Evolutionary conservation across 1,140 invertebrate genomes (phyloP).

Genomic region (Scaptomyza montana): DNA sequence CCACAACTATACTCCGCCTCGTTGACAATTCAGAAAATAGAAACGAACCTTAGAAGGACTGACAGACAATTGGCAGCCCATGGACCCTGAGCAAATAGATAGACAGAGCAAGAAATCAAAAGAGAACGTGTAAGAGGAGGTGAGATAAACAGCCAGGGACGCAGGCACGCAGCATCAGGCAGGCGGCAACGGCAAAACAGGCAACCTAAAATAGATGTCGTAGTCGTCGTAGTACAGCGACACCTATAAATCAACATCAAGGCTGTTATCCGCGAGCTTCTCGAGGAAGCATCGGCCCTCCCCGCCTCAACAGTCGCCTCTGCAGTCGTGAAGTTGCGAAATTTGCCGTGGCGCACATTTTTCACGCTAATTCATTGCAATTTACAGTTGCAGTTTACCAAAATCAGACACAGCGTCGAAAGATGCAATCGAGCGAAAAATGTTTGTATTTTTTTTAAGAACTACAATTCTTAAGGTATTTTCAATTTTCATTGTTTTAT

Average conservation of each 20-base stretch:
- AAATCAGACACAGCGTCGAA: conserved; percentile 49
- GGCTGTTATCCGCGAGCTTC: conserved; percentile 73
- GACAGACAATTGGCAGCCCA: conserved; percentile 67
- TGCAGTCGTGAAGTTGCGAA: conserved; percentile 63
- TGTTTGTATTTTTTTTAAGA: conserved; percentile 1
- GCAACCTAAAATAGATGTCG: conserved; percentile 65
- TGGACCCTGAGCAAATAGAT: conserved; percentile 21
- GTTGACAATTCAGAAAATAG: conserved; percentile 85
- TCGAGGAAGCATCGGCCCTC: conserved; percentile 65
- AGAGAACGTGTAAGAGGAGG: conserved; percentile 16
- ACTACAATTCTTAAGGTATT: conserved; percentile 5
- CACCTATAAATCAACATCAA: conserved; percentile 83
- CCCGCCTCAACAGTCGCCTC: conserved; percentile 3
- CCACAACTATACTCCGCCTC: conserved; percentile 29
- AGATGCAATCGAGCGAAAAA: conserved; percentile 18
- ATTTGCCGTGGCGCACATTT: conserved; percentile 65
- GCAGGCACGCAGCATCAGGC: conserved; percentile 35
- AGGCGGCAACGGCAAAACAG: conserved; percentile 44
- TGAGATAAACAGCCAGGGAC: conserved; percentile 23
- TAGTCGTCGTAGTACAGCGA: conserved; percentile 54
- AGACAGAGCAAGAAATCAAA: conserved; percentile 13
- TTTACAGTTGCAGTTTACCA: conserved; percentile 49
- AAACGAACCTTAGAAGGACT: conserved; percentile 83
- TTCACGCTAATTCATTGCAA: conserved; percentile 69
- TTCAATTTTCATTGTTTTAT: conserved; percentile 18